phyloP scores from a whole-genome alignment of 92 coral and sea anemone genomes.

The Parazoanthus atlanticus region DNA sequence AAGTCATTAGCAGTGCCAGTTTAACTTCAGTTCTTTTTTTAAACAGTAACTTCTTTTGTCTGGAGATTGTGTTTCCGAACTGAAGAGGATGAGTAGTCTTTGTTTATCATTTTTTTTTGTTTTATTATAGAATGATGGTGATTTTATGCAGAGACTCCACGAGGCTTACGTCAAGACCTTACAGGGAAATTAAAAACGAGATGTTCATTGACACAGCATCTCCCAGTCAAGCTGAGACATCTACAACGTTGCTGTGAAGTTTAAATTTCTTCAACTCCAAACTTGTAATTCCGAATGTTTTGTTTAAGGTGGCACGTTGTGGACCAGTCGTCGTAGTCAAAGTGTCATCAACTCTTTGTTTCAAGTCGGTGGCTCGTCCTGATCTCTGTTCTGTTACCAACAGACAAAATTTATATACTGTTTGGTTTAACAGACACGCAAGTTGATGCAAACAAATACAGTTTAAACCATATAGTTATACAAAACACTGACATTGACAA shows the following conservation, averaged over 20 bases:
- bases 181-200: slow-evolving; percentile 9
- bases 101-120: background rate
- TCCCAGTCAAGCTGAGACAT: background rate
- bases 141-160: slow-evolving; percentile 40
- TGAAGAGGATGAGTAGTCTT: background rate
- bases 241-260: background rate
- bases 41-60: background rate
- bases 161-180: slow-evolving; percentile 40
- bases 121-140: slow-evolving; percentile 23
- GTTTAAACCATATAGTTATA: background rate
- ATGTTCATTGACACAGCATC: background rate
- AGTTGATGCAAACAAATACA: background rate
- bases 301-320: background rate
- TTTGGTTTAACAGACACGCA: background rate
- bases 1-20: too few species aligned
- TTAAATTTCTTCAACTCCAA: background rate
- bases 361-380: background rate
- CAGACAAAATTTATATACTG: background rate
- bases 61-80: background rate
- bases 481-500: background rate
- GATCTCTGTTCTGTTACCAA: background rate
- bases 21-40: too few species aligned
- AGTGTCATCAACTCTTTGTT: background rate
- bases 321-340: background rate
- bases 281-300: background rate